Evolutionary conservation across 1,140 invertebrate genomes (phyloP).

Genomic region (Sipha flava): DNA sequence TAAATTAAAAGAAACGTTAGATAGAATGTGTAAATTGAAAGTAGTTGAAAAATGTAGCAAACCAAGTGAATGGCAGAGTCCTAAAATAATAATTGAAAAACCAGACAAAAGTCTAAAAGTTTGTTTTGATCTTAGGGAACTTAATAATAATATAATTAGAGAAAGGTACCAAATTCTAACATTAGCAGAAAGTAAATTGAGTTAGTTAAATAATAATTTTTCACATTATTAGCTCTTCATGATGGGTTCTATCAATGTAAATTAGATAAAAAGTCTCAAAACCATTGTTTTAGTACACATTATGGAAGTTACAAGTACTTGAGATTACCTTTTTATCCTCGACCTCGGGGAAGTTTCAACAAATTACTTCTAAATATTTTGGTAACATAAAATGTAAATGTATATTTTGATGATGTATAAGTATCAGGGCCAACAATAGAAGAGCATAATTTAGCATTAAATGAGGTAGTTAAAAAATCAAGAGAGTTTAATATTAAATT

Average conservation of each 20-base stretch:
- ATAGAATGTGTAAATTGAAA: background rate
- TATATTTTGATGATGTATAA: conserved; percentile 40
- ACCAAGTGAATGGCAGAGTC: conserved; percentile 47
- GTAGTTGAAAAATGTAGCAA: conserved; percentile 41
- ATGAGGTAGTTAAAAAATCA: conserved; percentile 41
- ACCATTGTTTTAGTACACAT: background rate
- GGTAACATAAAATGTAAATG: conserved; percentile 39
- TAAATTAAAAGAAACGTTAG: conserved; percentile 35
- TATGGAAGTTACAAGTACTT: background rate
- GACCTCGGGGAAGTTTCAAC: conserved; percentile 34
- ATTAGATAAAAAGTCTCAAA: background rate
- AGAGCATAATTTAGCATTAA: conserved; percentile 39
- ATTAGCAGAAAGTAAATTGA: background rate
- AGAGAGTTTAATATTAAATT: conserved; percentile 38
- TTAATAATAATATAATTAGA: background rate
- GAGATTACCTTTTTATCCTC: background rate
- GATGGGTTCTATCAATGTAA: background rate
- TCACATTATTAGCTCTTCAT: too few species aligned
- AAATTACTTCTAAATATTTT: conserved; percentile 36
- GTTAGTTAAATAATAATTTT: background rate
- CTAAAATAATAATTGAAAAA: conserved; percentile 44
- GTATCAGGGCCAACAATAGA: conserved; percentile 38
- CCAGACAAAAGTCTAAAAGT: conserved; percentile 35
- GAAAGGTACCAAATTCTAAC: background rate
- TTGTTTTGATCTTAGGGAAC: background rate